Percentiles rank a stretch among this genome's conserved stretches.
Conservation (phyloP, 2,113 vertebrate genomes). For the Brachirus orientalis region DNA sequence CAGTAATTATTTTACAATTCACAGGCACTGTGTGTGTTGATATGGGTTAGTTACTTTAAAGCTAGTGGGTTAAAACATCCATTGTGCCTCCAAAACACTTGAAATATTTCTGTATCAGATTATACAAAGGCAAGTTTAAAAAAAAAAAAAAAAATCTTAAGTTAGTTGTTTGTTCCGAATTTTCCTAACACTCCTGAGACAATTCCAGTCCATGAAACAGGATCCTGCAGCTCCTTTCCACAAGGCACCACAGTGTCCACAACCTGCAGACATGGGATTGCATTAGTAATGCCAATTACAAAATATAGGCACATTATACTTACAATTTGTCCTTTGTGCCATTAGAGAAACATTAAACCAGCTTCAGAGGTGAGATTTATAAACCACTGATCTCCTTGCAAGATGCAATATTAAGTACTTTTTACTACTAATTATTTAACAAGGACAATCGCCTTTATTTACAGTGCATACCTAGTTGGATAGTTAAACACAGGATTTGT, state of each 20-base stretch:
- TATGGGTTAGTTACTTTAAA: slow-evolving; percentile 27
- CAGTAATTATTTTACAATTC: slow-evolving; percentile 44
- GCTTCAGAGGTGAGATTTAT: not conserved
- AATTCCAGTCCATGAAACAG: slow-evolving; percentile 54
- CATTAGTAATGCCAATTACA: not conserved
- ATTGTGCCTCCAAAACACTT: slow-evolving; percentile 21
- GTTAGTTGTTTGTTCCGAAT: slow-evolving; percentile 47
- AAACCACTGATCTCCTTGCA: too few relatives aligned
- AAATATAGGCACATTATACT: too few relatives aligned
- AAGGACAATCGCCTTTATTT: too few relatives aligned
- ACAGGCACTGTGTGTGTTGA: slow-evolving; percentile 54
- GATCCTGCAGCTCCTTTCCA: slow-evolving; percentile 25
- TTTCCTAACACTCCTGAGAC: slow-evolving; percentile 52
- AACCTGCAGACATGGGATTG: slow-evolving; percentile 37
- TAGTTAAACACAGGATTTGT: too few relatives aligned
- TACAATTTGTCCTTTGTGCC: too few relatives aligned
- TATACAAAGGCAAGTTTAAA: slow-evolving; percentile 24
- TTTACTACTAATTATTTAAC: too few relatives aligned
- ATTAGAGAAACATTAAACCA: not conserved
- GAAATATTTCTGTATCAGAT: slow-evolving; percentile 29
- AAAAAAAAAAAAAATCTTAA: slow-evolving; percentile 3
- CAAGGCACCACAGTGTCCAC: slow-evolving; percentile 34
- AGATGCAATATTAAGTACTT: too few relatives aligned
- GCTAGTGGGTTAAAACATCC: slow-evolving; percentile 39
- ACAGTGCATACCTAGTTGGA: too few relatives aligned